phyloP scores from a whole-genome alignment of 2,888 invertebrate genomes.

The Deladenus siricidicola region DNA sequence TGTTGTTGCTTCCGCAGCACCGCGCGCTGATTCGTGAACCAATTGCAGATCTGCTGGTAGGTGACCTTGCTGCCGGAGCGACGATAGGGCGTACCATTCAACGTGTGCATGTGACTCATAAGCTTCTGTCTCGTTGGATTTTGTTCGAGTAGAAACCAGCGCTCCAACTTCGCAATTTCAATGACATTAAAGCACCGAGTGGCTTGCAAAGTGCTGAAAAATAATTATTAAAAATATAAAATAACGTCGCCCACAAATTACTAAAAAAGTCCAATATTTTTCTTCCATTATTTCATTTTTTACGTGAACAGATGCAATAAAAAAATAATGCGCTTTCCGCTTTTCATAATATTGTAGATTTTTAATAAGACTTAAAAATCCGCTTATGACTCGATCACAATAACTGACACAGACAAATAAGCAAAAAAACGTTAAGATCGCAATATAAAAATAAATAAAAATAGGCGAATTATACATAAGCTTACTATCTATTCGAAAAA shows the following conservation, averaged over 20 bases:
- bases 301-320: too few relatives aligned
- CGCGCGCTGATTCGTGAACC: conserved; percentile 90
- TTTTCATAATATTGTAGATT: too few relatives aligned
- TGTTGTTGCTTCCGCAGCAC: conserved; percentile 62
- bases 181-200: conserved; percentile 56
- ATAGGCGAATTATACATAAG: too few relatives aligned
- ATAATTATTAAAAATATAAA: background rate
- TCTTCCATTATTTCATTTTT: background rate
- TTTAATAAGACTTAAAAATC: too few relatives aligned
- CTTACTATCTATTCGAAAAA: too few relatives aligned
- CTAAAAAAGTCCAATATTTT: conserved; percentile 3
- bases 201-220: conserved; percentile 16
- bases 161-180: conserved; percentile 86
- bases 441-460: too few relatives aligned
- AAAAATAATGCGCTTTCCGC: too few relatives aligned
- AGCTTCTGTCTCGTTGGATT: conserved; percentile 94
- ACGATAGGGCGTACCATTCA: conserved; percentile 83
- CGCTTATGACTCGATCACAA: too few relatives aligned
- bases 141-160: conserved; percentile 90
- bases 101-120: conserved; percentile 83
- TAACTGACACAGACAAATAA: too few relatives aligned
- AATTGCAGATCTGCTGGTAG: conserved; percentile 53
- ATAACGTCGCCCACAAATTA: background rate
- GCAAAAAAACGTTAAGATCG: too few relatives aligned
- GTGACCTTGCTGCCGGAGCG: conserved; percentile 40